A percentile compares a stretch with the other conserved stretches of the same genome.
Conservation (phyloP, 2,797 vertebrate species). For the Micrastur ruficollis region DNA sequence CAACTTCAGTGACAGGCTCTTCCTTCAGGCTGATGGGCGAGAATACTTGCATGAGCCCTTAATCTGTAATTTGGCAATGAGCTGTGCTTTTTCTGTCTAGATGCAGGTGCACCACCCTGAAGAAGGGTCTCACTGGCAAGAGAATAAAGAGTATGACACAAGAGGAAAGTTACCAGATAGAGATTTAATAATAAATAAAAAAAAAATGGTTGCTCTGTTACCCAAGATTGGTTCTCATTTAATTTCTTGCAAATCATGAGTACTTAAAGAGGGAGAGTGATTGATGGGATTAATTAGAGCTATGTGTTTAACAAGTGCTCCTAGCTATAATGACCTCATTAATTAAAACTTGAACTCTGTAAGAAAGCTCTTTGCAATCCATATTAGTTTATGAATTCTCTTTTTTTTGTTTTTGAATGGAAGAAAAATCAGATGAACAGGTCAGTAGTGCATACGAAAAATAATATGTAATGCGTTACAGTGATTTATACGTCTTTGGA, state of each 20-base stretch:
- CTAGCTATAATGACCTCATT: neutral
- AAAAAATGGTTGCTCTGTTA: neutral
- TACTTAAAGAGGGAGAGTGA: neutral
- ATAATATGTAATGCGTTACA: neutral
- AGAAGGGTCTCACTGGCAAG: neutral
- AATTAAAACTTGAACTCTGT: constrained; percentile 17
- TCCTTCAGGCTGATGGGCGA: neutral
- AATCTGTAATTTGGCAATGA: neutral
- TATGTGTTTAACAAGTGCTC: constrained; percentile 19
- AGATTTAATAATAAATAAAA: neutral
- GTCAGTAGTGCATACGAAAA: neutral
- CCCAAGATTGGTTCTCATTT: neutral
- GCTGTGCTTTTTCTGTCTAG: neutral
- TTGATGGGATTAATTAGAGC: constrained; percentile 29
- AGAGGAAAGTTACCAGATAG: neutral
- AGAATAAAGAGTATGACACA: neutral
- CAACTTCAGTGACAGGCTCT: neutral
- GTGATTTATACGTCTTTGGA: neutral
- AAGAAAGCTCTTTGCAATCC: neutral
- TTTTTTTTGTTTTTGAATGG: neutral
- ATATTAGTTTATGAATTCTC: neutral
- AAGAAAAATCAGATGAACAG: neutral
- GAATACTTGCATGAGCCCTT: neutral
- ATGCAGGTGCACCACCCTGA: neutral
- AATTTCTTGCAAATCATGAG: neutral